Base-by-base conservation (phyloP, 64 coral and sea anemone genomes). In the Pachyseris speciosa region DNA sequence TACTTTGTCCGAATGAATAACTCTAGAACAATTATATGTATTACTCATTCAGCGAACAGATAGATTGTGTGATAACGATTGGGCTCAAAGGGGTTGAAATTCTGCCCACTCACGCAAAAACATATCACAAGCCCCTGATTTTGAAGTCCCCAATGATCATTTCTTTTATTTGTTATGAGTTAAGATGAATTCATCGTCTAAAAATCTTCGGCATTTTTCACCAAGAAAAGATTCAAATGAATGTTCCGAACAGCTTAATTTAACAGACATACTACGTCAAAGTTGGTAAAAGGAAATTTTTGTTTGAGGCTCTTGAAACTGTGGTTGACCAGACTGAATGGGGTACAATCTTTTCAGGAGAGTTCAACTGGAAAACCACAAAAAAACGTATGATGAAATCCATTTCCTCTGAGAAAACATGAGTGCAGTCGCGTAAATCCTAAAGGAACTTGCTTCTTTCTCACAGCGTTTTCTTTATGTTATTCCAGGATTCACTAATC, bases 261-360 rank as follows among this genome's bases (percentile, higher is more conserved):
- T 17, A 71, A 39, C 34, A 71, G 22, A 25, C 33, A 70, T 22
- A 39, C 59, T 40, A 71, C 51, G 20, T 25, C 20, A 81, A 80
- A 13, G 9, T 60, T 32, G 20, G 43, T 49, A 61, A 34, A 15
- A 61, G 13, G 72, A 26, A 37, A 9, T 9, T 38, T 15, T 61
- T 81, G 77, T 81, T 81, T 81, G 77, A 22, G 26, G 30, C 52
- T 37, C 77, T 81, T 81, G 77, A 81, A 57, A 80, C 1, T 12
- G 5, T 34, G 19, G 2, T 27, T n/a, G n/a, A 28, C 7, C 19
- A 41, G 51, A 61, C 19, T 61, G 25, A 24, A 61, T 7, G n/a
- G 22, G 63, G n/a, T 16, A 53, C 13, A 1, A 26, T 9, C 37
- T 63, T 52, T 79, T 79, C 4, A 15, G 15, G 19, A 55, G 16